Evolutionary conservation across 1,140 invertebrate genomes (phyloP).

Genomic region (Leptinotarsa lineolata): DNA sequence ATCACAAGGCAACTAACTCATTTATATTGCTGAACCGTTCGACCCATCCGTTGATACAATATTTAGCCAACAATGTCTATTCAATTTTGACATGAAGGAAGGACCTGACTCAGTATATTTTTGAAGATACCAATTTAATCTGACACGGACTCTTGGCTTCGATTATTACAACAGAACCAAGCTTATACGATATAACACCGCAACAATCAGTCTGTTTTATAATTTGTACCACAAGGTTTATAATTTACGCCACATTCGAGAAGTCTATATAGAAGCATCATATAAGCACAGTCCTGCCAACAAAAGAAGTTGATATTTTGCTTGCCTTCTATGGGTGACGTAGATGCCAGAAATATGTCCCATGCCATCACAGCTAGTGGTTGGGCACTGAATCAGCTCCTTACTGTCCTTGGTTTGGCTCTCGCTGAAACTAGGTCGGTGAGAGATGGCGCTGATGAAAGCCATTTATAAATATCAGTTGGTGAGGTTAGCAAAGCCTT

Average conservation of each 20-base stretch:
- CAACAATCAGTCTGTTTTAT: too few relatives aligned
- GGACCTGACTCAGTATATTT: slow-evolving; percentile 43
- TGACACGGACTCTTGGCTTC: slow-evolving; percentile 37
- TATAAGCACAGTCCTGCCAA: too few relatives aligned
- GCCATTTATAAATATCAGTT: slow-evolving; percentile 12
- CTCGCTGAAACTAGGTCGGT: slow-evolving; percentile 43
- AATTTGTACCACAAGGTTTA: too few relatives aligned
- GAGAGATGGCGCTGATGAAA: slow-evolving; percentile 48
- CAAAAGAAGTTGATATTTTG: slow-evolving; percentile 31
- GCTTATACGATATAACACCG: too few relatives aligned
- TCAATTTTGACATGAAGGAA: slow-evolving; percentile 8
- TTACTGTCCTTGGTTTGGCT: slow-evolving; percentile 59
- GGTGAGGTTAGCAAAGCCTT: too few relatives aligned
- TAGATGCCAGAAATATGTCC: slow-evolving; percentile 87
- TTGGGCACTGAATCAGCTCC: slow-evolving; percentile 75
- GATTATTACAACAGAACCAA: neutral
- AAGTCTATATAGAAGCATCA: too few relatives aligned
- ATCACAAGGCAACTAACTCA: too few relatives aligned
- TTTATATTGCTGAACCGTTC: too few relatives aligned
- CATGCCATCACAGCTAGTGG: slow-evolving; percentile 74
- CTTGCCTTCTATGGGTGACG: slow-evolving; percentile 74
- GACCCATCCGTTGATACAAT: too few relatives aligned
- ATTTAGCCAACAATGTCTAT: neutral
- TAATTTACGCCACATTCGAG: too few relatives aligned
- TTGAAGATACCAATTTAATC: slow-evolving; percentile 35